Conservation (phyloP, 2,797 vertebrate genomes). For the Arremon brunneinucha region DNA sequence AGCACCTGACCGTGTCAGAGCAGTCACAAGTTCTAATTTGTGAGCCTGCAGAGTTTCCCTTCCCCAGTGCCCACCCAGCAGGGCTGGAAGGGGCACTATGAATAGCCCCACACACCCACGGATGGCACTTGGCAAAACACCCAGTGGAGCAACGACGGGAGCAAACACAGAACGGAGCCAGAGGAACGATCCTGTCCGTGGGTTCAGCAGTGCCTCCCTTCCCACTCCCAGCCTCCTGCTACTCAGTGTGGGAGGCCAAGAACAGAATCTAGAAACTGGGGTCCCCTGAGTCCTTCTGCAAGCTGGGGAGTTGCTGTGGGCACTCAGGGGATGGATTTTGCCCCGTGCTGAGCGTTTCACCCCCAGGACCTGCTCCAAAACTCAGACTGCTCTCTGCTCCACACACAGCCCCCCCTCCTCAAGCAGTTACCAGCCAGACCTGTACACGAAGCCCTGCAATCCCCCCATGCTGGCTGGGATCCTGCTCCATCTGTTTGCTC, state of each 20-base stretch:
- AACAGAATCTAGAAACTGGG: background rate
- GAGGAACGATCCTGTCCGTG: background rate
- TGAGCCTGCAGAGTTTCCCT: background rate
- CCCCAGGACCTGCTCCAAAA: background rate
- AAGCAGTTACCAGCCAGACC: background rate
- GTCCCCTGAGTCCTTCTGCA: background rate
- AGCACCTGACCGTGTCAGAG: background rate
- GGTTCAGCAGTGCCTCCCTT: background rate
- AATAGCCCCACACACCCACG: background rate
- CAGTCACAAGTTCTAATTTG: background rate
- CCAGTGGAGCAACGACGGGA: accelerated
- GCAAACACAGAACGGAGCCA: accelerated
- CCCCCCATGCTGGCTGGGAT: background rate
- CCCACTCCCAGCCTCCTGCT: background rate
- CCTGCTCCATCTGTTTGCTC: constrained; percentile 25
- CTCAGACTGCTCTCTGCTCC: background rate
- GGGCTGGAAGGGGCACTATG: background rate
- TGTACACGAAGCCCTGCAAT: background rate
- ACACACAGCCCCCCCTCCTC: accelerated
- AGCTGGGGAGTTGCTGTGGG: background rate
- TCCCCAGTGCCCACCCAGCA: background rate
- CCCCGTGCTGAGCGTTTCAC: accelerated
- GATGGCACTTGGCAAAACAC: background rate
- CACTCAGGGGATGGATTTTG: background rate
- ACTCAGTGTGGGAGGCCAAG: background rate